phyloP scores from a whole-genome alignment of 2,888 invertebrate genomes.

The Phyllotreta striolata region DNA sequence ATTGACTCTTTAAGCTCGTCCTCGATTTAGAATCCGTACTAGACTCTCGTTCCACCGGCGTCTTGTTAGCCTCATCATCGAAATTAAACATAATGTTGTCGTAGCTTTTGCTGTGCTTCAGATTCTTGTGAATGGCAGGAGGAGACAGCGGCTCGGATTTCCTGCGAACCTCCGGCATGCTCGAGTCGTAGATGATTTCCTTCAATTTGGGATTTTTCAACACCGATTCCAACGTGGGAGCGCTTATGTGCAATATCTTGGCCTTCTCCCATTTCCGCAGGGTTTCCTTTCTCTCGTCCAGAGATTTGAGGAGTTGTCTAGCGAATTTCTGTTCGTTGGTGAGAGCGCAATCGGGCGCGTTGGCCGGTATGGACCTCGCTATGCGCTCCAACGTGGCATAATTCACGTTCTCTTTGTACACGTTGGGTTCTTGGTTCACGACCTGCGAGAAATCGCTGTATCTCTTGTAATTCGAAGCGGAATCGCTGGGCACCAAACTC shows the following conservation, averaged over 20 bases:
- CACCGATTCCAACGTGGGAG: slow-evolving; percentile 51
- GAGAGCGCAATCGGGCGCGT: slow-evolving; percentile 45
- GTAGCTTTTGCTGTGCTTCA: slow-evolving; percentile 45
- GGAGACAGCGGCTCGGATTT: slow-evolving; percentile 25
- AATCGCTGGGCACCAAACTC: slow-evolving; percentile 44
- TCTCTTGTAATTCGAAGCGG: slow-evolving; percentile 43
- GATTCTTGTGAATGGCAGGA: not conserved
- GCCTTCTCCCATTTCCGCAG: slow-evolving; percentile 45
- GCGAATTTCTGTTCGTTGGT: slow-evolving; percentile 53
- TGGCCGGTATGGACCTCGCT: slow-evolving; percentile 47
- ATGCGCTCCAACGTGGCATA: slow-evolving; percentile 50
- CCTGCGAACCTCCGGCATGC: slow-evolving; percentile 31
- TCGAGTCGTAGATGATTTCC: slow-evolving; percentile 43
- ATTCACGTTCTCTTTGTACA: slow-evolving; percentile 24
- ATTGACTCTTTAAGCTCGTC: too few species aligned
- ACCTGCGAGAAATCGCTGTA: slow-evolving; percentile 38
- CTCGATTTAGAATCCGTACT: not conserved
- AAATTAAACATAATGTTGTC: slow-evolving; percentile 48
- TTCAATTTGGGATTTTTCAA: slow-evolving; percentile 46
- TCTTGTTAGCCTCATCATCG: not conserved
- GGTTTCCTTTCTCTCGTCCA: slow-evolving; percentile 50
- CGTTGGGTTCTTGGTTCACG: slow-evolving; percentile 18
- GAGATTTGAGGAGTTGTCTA: slow-evolving; percentile 48
- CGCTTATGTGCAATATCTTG: slow-evolving; percentile 48
- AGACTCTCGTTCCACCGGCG: not conserved